Evolutionary conservation across 2,113 vertebrate species (phyloP).

Genomic region (Chauna torquata): DNA sequence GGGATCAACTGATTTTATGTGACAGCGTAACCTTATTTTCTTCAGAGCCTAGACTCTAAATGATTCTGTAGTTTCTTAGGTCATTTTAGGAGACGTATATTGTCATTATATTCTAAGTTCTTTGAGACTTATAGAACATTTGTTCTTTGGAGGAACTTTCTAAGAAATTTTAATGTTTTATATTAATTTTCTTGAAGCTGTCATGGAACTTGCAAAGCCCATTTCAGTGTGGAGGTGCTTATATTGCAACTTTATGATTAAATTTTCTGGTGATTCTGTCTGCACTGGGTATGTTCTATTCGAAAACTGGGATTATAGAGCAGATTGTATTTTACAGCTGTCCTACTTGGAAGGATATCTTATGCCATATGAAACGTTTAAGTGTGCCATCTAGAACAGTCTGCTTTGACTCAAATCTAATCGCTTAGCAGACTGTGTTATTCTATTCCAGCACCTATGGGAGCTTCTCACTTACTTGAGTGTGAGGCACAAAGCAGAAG

Average conservation of each 20-base stretch:
- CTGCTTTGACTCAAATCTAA: background rate
- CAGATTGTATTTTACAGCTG: conserved; percentile 8
- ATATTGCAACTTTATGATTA: background rate
- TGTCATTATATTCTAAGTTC: background rate
- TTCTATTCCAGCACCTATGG: background rate
- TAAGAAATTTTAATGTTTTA: background rate
- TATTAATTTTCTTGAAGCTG: background rate
- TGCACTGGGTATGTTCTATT: background rate
- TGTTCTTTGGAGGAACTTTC: background rate
- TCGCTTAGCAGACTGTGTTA: background rate
- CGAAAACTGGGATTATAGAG: background rate
- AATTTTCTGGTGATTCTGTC: background rate
- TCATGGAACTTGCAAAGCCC: background rate
- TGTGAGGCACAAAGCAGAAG: background rate
- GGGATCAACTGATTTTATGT: background rate
- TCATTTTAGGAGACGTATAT: background rate
- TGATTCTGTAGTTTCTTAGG: background rate
- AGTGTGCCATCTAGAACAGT: conserved; percentile 8
- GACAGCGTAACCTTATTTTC: background rate
- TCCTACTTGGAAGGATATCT: conserved; percentile 2
- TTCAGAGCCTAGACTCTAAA: background rate
- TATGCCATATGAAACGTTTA: background rate
- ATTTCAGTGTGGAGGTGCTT: background rate
- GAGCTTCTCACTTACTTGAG: background rate
- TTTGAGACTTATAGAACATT: background rate